Conservation (phyloP, 2,888 invertebrate genomes). For the Rhodophaea formosa region DNA sequence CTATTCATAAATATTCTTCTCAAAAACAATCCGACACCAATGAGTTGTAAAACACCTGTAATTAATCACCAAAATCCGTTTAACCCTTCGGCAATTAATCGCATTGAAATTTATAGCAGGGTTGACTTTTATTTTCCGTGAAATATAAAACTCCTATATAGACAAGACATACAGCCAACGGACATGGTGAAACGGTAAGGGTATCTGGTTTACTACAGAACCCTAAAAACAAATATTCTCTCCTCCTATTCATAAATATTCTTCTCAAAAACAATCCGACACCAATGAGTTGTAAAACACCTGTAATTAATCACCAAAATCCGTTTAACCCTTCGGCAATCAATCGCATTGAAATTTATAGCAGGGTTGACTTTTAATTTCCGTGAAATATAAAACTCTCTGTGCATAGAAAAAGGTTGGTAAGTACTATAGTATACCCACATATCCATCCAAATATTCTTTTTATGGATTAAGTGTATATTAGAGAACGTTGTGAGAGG, state of each 20-base stretch:
- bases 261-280: background rate
- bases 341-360: background rate
- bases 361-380: background rate
- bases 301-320: background rate
- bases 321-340: background rate
- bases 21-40: background rate
- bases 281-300: background rate
- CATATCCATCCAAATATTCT: no score
- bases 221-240: background rate
- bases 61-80: background rate
- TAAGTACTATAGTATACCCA: no score
- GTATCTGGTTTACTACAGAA: no score
- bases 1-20: background rate
- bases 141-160: no score
- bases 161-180: no score
- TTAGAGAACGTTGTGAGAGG: no score
- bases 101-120: background rate
- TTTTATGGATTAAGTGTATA: no score
- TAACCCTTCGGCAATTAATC: background rate
- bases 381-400: no score
- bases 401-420: no score
- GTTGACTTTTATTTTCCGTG: background rate
- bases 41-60: background rate
- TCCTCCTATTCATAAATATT: background rate
- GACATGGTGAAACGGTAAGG: no score